These are phyloP conservation scores for Drosophila tani DNA, from an alignment of 1,140 invertebrate species.

Conservation along the genomic window DNA sequence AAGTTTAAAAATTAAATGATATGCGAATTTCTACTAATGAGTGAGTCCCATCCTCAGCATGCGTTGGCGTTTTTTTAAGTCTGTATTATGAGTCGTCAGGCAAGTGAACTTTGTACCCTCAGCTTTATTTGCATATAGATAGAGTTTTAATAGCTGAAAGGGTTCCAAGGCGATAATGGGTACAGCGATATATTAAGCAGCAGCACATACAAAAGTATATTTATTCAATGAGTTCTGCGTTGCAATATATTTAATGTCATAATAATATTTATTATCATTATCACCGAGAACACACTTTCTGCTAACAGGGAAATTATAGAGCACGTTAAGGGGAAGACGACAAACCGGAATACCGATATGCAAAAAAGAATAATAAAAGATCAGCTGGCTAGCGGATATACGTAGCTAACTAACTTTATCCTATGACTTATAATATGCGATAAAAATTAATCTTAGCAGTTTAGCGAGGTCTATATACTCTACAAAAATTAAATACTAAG, in stretches of 20 bases:
- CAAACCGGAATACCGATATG: neutral
- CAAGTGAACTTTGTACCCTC: constrained; percentile 7
- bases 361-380: constrained; percentile 4
- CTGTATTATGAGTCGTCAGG: neutral
- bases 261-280: neutral
- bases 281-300: neutral
- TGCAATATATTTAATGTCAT: neutral
- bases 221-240: neutral
- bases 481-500: neutral
- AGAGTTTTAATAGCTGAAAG: constrained; percentile 2
- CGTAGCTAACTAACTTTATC: no score
- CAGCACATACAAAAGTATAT: neutral
- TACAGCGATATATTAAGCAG: neutral
- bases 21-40: constrained; percentile 4
- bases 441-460: neutral
- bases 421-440: neutral
- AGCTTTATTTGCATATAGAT: constrained; percentile 17
- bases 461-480: neutral
- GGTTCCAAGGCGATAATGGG: constrained; percentile 3
- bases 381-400: neutral
- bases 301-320: neutral
- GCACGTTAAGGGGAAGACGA: neutral
- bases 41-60: constrained; percentile 21
- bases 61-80: constrained; percentile 14
- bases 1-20: neutral